A percentile compares a stretch with the other conserved stretches of the same genome.
phyloP scores from a whole-genome alignment of 2,888 invertebrate genomes.

The Drosophila paranaensis region DNA sequence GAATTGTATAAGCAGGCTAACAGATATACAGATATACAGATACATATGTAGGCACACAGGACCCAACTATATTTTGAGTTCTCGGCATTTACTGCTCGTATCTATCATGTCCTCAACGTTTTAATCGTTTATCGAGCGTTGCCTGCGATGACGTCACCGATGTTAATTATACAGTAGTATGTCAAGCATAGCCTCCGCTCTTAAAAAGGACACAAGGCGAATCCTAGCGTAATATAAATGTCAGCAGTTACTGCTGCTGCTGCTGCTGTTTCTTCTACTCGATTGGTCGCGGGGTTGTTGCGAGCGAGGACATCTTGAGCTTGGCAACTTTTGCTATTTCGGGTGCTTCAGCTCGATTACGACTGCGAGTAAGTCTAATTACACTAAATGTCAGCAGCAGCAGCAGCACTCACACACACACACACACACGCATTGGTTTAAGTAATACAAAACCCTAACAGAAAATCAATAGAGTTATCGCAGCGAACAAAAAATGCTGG shows the following conservation, averaged over 20 bases:
- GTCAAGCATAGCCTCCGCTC: constrained; percentile 28
- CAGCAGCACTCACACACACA: constrained; percentile 21
- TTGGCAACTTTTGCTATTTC: constrained; percentile 47
- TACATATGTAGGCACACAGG: constrained; percentile 25
- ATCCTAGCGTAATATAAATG: constrained; percentile 20
- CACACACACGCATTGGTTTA: constrained; percentile 15
- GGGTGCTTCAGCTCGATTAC: constrained; percentile 47
- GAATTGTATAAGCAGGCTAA: constrained; percentile 67
- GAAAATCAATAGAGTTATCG: constrained; percentile 66
- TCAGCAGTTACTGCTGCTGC: constrained; percentile 17
- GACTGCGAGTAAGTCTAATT: constrained; percentile 68
- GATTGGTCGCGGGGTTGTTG: background rate
- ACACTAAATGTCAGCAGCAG: constrained; percentile 53
- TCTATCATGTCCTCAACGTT: constrained; percentile 30
- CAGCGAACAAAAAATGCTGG: constrained; percentile 46
- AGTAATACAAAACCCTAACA: constrained; percentile 57
- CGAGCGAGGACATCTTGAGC: constrained; percentile 24
- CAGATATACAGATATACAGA: constrained; percentile 16
- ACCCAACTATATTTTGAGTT: constrained; percentile 36
- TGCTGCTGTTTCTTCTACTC: background rate
- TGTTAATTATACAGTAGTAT: constrained; percentile 53
- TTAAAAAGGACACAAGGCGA: constrained; percentile 10
- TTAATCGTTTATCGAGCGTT: constrained; percentile 62
- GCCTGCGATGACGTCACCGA: constrained; percentile 61
- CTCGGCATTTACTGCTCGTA: constrained; percentile 31